Evolutionary conservation across 2,113 vertebrate species (phyloP).

Genomic region (Bufo gargarizans): DNA sequence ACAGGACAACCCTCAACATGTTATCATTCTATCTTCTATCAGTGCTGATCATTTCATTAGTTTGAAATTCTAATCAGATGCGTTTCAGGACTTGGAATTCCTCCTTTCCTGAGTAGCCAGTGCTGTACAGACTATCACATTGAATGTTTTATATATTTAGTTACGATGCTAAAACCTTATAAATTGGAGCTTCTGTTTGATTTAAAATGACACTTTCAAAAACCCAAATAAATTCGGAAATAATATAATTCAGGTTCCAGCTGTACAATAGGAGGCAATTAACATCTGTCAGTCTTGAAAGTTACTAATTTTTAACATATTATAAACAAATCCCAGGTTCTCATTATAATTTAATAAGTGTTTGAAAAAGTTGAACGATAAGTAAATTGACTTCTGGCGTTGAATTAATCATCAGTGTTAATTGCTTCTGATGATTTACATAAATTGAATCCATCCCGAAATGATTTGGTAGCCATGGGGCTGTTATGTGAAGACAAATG

Average conservation of each 20-base stretch:
- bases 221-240: neutral
- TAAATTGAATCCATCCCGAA: constrained; percentile 55
- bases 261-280: constrained; percentile 3
- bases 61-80: neutral
- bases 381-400: constrained; percentile 40
- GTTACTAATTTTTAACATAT: neutral
- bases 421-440: constrained; percentile 61
- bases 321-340: constrained; percentile 52
- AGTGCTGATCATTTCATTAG: neutral
- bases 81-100: neutral
- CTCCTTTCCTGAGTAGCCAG: neutral
- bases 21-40: no score
- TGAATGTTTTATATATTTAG: neutral
- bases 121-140: neutral
- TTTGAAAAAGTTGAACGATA: constrained; percentile 59
- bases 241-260: neutral
- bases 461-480: constrained; percentile 41
- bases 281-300: constrained; percentile 41
- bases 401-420: constrained; percentile 63
- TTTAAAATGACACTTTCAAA: neutral
- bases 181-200: neutral
- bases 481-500: constrained; percentile 61
- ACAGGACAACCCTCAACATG: no score
- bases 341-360: constrained; percentile 53
- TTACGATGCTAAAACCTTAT: neutral